A percentile compares a stretch with the other conserved stretches of the same genome.
Conservation (phyloP, 2,888 invertebrate species). For the Vesta saturnalis region DNA sequence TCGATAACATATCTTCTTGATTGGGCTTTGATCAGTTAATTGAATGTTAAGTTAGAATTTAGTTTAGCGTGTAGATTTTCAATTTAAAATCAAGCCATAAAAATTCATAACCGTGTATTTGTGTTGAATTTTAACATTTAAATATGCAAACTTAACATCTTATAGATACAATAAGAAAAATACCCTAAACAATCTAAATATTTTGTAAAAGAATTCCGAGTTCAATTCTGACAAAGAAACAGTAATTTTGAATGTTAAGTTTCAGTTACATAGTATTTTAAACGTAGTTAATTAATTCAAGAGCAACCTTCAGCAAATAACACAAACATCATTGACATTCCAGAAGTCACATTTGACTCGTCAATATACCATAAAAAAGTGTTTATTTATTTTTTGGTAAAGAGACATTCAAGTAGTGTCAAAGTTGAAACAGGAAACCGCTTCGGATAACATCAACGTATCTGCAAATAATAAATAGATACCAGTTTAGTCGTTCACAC, state of each 20-base stretch:
- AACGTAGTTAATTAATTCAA: slow-evolving; percentile 32
- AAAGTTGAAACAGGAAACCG: slow-evolving; percentile 37
- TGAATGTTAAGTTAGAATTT: too few relatives aligned
- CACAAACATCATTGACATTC: slow-evolving; percentile 35
- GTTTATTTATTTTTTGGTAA: slow-evolving; percentile 36
- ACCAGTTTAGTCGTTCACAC: slow-evolving; percentile 29
- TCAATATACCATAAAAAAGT: slow-evolving; percentile 32
- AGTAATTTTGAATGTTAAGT: slow-evolving; percentile 11
- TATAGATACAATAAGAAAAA: too few relatives aligned
- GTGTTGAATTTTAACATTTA: too few relatives aligned
- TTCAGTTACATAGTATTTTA: slow-evolving; percentile 1
- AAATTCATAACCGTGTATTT: too few relatives aligned
- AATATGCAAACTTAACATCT: too few relatives aligned
- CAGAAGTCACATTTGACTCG: slow-evolving; percentile 31
- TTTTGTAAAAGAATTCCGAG: too few relatives aligned
- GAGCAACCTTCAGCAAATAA: slow-evolving; percentile 32
- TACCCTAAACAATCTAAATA: too few relatives aligned
- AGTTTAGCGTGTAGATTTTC: too few relatives aligned
- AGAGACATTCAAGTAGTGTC: slow-evolving; percentile 31
- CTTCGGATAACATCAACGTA: slow-evolving; percentile 31
- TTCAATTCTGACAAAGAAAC: not conserved
- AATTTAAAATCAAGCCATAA: too few relatives aligned
- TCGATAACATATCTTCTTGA: too few relatives aligned
- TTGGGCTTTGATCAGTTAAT: too few relatives aligned
- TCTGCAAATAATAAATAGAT: slow-evolving; percentile 32